Conservation (phyloP, 1,140 invertebrate species). For the Andricus grossulariae region DNA sequence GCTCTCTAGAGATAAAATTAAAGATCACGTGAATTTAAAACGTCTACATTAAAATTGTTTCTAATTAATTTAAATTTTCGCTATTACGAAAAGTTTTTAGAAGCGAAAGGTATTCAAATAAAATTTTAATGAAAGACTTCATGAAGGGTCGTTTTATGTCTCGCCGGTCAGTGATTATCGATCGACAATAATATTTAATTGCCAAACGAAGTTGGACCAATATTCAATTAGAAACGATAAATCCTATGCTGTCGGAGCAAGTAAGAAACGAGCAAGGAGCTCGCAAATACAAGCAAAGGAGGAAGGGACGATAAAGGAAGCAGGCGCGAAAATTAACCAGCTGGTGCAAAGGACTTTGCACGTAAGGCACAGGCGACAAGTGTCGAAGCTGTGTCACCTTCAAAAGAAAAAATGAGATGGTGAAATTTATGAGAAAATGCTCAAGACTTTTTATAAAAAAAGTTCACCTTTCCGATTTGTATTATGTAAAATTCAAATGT, state of each 20-base stretch:
- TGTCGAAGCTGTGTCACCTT: constrained; percentile 15
- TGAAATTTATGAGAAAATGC: constrained; percentile 4
- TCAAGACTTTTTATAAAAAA: not conserved
- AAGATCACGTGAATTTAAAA: too few species aligned
- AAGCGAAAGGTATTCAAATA: not conserved
- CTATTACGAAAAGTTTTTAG: not conserved
- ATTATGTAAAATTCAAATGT: not conserved
- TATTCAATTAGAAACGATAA: constrained; percentile 73
- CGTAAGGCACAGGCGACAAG: constrained; percentile 10
- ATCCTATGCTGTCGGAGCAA: constrained; percentile 61
- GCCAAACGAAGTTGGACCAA: constrained; percentile 49
- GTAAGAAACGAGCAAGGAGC: constrained; percentile 56
- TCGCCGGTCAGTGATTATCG: constrained; percentile 41
- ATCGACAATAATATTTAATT: constrained; percentile 51
- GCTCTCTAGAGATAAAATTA: too few species aligned
- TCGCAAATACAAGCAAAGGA: constrained; percentile 46
- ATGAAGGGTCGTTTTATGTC: not conserved
- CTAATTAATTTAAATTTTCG: not conserved
- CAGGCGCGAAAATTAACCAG: constrained; percentile 68
- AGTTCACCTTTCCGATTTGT: not conserved
- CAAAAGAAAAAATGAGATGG: not conserved
- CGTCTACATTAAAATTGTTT: not conserved
- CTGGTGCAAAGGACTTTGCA: constrained; percentile 23
- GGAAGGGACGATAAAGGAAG: constrained; percentile 62
- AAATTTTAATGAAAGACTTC: not conserved